Conservation (phyloP, 2,797 vertebrate species). For the Discoglossus pictus region DNA sequence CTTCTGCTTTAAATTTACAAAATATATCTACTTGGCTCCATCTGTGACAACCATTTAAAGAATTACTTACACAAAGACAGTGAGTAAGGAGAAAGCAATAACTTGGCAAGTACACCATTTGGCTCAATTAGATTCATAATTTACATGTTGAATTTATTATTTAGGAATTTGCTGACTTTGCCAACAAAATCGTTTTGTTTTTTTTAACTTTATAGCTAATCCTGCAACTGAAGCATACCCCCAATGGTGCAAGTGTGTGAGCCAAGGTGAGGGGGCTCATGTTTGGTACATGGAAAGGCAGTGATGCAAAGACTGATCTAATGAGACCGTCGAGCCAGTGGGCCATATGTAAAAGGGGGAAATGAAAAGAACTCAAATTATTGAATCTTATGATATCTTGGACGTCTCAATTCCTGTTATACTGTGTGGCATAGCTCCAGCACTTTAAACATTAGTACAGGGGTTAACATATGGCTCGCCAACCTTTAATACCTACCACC, state of each 20-base stretch:
- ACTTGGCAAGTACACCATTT: constrained; percentile 30
- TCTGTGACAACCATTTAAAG: constrained; percentile 47
- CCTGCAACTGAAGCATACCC: constrained; percentile 5
- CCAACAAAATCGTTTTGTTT: constrained; percentile 36
- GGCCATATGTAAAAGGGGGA: too few relatives aligned
- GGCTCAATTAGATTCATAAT: constrained; percentile 41
- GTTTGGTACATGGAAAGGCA: too few relatives aligned
- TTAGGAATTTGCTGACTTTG: constrained; percentile 22
- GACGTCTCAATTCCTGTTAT: too few relatives aligned
- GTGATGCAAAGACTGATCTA: too few relatives aligned
- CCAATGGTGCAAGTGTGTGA: background rate
- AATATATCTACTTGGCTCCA: constrained; percentile 36
- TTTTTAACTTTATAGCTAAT: constrained; percentile 8
- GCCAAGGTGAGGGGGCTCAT: too few relatives aligned
- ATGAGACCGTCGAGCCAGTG: too few relatives aligned
- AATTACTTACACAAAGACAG: constrained; percentile 50
- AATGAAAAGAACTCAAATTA: too few relatives aligned
- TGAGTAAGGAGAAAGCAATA: constrained; percentile 45
- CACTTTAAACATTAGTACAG: too few relatives aligned
- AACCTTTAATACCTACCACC: too few relatives aligned
- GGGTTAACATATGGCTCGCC: too few relatives aligned
- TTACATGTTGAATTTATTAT: constrained; percentile 43
- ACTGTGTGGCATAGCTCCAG: too few relatives aligned
- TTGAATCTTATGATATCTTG: too few relatives aligned
- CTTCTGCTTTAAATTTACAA: constrained; percentile 48